Percentiles rank a stretch among this genome's conserved stretches.
Evolutionary conservation across 2,888 invertebrate genomes (phyloP).

Genomic region (Macropis europaea): DNA sequence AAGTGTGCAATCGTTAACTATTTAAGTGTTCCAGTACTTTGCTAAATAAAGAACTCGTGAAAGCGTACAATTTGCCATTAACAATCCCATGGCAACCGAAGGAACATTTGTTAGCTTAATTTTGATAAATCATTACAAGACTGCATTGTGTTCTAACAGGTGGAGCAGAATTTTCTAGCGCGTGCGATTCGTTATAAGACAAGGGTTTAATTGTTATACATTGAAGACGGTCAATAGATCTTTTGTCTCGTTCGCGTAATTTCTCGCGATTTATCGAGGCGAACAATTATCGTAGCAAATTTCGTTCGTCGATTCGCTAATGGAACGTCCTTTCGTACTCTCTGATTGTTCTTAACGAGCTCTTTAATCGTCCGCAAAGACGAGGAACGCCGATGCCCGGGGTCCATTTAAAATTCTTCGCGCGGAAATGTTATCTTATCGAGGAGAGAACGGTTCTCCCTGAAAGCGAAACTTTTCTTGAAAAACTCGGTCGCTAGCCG

Average conservation of each 20-base stretch:
- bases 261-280: neutral
- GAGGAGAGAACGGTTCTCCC: conserved; percentile 18
- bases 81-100: no score
- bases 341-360: neutral
- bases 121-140: no score
- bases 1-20: no score
- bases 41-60: no score
- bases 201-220: no score
- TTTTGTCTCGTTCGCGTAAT: neutral
- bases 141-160: no score
- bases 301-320: neutral
- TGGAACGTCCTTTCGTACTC: neutral
- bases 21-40: no score
- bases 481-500: conserved; percentile 16
- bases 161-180: neutral
- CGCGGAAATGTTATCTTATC: conserved; percentile 52
- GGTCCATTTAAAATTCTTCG: conserved; percentile 49
- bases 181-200: no score
- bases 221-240: no score
- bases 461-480: conserved; percentile 28
- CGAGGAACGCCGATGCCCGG: conserved; percentile 15
- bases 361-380: conserved; percentile 12
- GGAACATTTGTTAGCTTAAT: no score
- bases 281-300: no score
- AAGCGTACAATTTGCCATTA: no score